Evolutionary conservation across 2,888 invertebrate species (phyloP), one percentile per base, ranked within the genome.

Genomic region (Macroteleia sp.): DNA sequence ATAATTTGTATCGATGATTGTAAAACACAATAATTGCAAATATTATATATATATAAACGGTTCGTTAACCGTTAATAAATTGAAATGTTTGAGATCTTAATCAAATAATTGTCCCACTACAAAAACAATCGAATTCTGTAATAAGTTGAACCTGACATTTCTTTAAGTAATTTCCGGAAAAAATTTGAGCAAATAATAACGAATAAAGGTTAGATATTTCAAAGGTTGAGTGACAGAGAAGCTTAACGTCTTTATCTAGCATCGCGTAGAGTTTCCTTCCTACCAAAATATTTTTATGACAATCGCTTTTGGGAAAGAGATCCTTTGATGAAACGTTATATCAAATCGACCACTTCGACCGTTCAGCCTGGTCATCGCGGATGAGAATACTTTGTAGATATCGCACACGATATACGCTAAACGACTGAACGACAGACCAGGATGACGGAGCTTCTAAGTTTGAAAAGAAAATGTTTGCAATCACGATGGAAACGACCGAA

Each of bases 141-240:
- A n/a, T n/a, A n/a, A n/a, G n/a, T n/a, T n/a, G n/a, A n/a, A n/a
- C n/a, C n/a, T n/a, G n/a, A n/a, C n/a, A n/a, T n/a, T n/a, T n/a
- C n/a, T n/a, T n/a, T n/a, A n/a, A n/a, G 46, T 57, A 52, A 62
- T 62, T 62, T 66, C 41, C 42, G 36, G 32, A n/a, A 19, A 12
- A 34, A 57, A 22, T 52, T 32, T 3, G 2, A 36, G 57, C 10
- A 28, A 64, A 66, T 74, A 74, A 66, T n/a, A n/a, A n/a, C n/a
- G 44, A 52, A 59, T 12, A 28, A 30, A 46, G 41, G 57, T 74
- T 64, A 66, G 66, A 74, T 66, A 64, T 74, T 46, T 42, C 64
- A 57, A 39, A 50, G 48, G 59, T 59, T 52, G 44, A 12, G 16
- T 25, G 46, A 34, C 62, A 48, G 57, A 48, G 42, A 14, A 57